Evolutionary conservation across 2,888 invertebrate genomes (phyloP), one percentile per base, ranked within the genome.

Genomic region (Gastracanthus pulcherrimus): DNA sequence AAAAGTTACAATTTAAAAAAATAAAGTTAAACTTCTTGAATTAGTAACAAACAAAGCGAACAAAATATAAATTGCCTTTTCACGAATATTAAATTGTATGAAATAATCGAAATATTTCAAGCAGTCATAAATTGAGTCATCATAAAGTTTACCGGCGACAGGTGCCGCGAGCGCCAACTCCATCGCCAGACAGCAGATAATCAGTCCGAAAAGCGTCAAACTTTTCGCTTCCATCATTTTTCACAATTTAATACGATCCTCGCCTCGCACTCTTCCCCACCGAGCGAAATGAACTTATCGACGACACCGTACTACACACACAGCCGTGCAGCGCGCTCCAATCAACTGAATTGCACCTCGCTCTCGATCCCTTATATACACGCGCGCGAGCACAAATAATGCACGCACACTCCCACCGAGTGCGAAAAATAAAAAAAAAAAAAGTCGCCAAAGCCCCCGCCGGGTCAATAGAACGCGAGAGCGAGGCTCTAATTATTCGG

Each of bases 401-500:
- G 9, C 51, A 2, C 23, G 19, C 26, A 9, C 13, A 23, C 51
- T n/a, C 26, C 2, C 16, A 3, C 26, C 5, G 1, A n/a, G n/a
- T n/a, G n/a, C n/a, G n/a, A n/a, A n/a, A n/a, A n/a, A n/a, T n/a
- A n/a, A n/a, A n/a, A n/a, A n/a, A n/a, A n/a, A n/a, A n/a, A 55
- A 29, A 60, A 41, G 31, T 38, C 19, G 19, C 13, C 23, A 19
- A n/a, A 16, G 36, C n/a, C 4, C 26, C n/a, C 55, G 23, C 26
- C 13, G 34, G 45, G 66, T 51, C 66, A 55, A 66, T 55, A 66
- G 66, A 66, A 66, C 66, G 11, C 19, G 48, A 71, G 58, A 66
- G 13, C 0, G 71, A 76, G 75, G 45, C 60, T 60, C 74, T 60
- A 55, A 80, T 75, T 48, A 74, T 75, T 69, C 26, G 58, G 69